A percentile compares a stretch with the other conserved stretches of the same genome.
phyloP scores from a whole-genome alignment of 1,140 invertebrate species.

The Pseudobourletiella spinata region DNA sequence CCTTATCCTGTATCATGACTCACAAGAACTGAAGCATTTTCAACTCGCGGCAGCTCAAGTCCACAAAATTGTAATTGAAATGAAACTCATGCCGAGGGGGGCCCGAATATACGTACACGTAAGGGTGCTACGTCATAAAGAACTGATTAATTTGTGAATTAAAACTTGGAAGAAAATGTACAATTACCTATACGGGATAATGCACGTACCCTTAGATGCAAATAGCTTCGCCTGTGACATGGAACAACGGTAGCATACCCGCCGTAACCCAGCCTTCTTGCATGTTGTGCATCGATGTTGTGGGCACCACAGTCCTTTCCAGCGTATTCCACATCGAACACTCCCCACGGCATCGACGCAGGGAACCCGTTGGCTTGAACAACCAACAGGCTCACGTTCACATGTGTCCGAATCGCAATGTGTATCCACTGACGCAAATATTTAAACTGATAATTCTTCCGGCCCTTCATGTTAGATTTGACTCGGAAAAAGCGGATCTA shows the following conservation, averaged over 20 bases:
- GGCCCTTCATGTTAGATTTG: too few relatives aligned
- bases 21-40: not conserved
- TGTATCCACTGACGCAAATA: not conserved
- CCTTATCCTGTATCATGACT: not conserved
- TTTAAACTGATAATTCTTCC: too few relatives aligned
- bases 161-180: too few relatives aligned
- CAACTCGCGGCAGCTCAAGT: not conserved
- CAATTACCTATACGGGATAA: too few relatives aligned
- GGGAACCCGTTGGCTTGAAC: not conserved
- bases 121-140: too few relatives aligned
- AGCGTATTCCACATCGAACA: not conserved
- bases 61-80: not conserved
- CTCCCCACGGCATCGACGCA: not conserved
- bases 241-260: not conserved
- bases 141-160: too few relatives aligned
- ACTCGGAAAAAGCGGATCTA: too few relatives aligned
- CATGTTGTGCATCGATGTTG: not conserved
- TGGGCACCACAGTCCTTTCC: not conserved
- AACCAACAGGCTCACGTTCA: not conserved
- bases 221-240: not conserved
- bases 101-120: not conserved
- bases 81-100: not conserved
- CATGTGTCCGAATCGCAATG: not conserved
- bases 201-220: not conserved
- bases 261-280: not conserved